Conservation (phyloP, 2,888 invertebrate genomes). For the Calliphora vomitoria region DNA sequence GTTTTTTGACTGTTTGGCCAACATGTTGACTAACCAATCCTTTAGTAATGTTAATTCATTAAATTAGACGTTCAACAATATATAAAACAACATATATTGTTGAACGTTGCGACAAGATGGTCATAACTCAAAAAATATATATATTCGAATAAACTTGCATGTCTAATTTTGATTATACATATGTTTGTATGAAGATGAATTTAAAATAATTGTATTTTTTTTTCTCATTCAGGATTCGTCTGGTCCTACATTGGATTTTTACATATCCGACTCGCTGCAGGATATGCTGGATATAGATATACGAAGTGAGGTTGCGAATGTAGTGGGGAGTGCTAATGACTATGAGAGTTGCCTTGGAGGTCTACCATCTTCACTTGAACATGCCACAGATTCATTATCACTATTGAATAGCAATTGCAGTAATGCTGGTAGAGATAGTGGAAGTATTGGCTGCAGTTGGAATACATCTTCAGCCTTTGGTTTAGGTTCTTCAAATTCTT, state of each 20-base stretch:
- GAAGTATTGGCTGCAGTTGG: constrained; percentile 73
- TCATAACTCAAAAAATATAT: no score
- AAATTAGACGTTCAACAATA: no score
- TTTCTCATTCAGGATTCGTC: constrained; percentile 85
- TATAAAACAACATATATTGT: no score
- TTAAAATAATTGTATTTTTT: background rate
- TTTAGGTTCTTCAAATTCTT: constrained; percentile 75
- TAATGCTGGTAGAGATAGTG: constrained; percentile 73
- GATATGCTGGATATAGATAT: constrained; percentile 96
- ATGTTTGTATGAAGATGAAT: no score
- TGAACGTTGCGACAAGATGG: no score
- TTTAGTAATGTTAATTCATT: no score
- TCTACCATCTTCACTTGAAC: constrained; percentile 84
- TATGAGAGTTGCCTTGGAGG: constrained; percentile 85
- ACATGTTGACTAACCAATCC: no score
- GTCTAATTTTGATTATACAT: no score
- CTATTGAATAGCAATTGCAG: constrained; percentile 76
- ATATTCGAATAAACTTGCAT: no score
- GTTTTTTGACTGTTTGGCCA: no score
- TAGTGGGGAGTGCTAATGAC: constrained; percentile 90
- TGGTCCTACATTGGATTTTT: constrained; percentile 87
- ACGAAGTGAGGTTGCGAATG: constrained; percentile 92
- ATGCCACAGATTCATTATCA: constrained; percentile 82
- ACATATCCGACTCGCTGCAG: constrained; percentile 91
- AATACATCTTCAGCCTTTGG: constrained; percentile 66